Evolutionary conservation across 2,888 invertebrate genomes (phyloP), one percentile per base, ranked within the genome.

Genomic region (Eilema depressum): DNA sequence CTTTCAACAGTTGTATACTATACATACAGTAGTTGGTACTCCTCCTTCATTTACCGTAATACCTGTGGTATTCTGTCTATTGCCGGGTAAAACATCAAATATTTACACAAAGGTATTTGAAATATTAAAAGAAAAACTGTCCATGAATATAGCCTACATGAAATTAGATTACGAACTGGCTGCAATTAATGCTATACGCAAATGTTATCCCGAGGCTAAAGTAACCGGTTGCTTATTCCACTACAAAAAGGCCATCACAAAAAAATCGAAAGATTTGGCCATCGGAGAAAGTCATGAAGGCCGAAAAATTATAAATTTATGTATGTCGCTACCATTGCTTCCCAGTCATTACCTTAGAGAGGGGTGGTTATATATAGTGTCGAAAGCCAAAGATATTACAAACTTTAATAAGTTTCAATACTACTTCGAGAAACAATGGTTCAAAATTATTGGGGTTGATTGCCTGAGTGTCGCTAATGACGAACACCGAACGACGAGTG

Each of bases 401-500:
- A 60, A 60, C 60, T 60, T 60, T 28, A 60, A 28, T 28, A 26
- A 60, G 17, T 60, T 60, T 60, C 14, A 60, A 60, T 28, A 60
- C 60, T 60, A 60, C 60, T 60, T 60, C 60, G 60, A 60, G 60
- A 60, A 60, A 28, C 60, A 60, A 60, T 60, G 60, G 60, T 60
- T 28, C 60, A 60, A 60, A 60, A 60, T 60, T 60, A 60, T 60
- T 60, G 28, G 28, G 60, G 60, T 60, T 28, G 60, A 28, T 28
- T 60, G 60, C 60, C 60, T 60, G 28, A 60, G 60, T 28, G 60
- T 60, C 60, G 60, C 60, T 47, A 57, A 57, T 57, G 57, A 57
- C 57, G 12, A 57, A 11, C 57, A 57, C 57, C 23, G 57, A 57
- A 57, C 57, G 23, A 57, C 57, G 8, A 33, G 33, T 33, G 33